phyloP scores from a whole-genome alignment of 2,888 invertebrate species.

The Odontomyia ornata region DNA sequence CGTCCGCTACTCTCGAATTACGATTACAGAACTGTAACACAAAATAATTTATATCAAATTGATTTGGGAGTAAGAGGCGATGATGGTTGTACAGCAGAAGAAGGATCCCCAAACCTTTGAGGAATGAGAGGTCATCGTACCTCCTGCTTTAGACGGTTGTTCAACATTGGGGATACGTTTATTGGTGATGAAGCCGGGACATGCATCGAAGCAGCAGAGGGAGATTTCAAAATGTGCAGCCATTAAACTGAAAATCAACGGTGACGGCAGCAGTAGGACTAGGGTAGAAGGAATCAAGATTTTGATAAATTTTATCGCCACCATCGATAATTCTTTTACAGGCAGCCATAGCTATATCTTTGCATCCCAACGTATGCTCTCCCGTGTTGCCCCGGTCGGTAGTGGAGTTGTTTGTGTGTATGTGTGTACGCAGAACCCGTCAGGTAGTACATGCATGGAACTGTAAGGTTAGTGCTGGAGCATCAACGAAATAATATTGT shows the following conservation, averaged over 20 bases:
- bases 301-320: conserved; percentile 13
- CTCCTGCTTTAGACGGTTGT: not conserved
- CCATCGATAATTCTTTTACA: not conserved
- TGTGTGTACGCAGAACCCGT: not conserved
- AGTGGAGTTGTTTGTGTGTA: not conserved
- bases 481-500: not conserved
- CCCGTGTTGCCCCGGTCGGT: not conserved
- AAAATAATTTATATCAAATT: conserved; percentile 1
- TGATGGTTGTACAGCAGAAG: not conserved
- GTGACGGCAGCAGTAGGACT: not conserved
- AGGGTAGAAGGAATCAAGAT: not conserved
- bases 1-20: conserved; percentile 2
- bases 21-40: not conserved
- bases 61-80: not conserved
- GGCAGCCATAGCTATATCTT: not conserved
- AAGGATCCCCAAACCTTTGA: not conserved
- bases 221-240: conserved; percentile 3
- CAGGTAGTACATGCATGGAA: not conserved
- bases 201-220: not conserved
- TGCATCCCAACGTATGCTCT: not conserved
- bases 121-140: conserved; percentile 10
- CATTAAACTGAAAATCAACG: not conserved
- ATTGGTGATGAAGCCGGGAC: not conserved
- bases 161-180: not conserved
- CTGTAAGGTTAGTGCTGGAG: not conserved